phyloP scores from a whole-genome alignment of 92 coral and sea anemone species.

The Epizoanthus fatuus region DNA sequence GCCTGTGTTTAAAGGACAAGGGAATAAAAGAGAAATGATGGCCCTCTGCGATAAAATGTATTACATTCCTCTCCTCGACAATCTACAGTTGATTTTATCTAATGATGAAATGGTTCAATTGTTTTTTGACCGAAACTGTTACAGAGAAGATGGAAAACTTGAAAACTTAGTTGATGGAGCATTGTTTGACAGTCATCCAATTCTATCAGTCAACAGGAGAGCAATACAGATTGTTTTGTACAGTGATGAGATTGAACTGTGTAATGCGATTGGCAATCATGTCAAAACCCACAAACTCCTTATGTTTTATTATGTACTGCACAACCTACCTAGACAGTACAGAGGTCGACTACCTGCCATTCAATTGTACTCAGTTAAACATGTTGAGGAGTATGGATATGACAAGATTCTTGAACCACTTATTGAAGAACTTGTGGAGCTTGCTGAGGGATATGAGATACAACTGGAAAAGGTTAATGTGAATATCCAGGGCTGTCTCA shows the following conservation, averaged over 20 bases:
- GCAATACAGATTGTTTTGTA: conserved; percentile 54
- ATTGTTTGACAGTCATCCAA: not conserved
- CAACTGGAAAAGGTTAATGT: not conserved
- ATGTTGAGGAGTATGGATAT: conserved; percentile 57
- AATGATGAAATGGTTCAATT: conserved; percentile 21
- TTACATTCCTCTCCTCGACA: too few species aligned
- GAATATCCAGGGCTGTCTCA: not conserved
- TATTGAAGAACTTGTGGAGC: conserved; percentile 18
- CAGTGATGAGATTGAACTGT: conserved; percentile 70
- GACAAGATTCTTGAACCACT: conserved; percentile 52
- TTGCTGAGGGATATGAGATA: not conserved
- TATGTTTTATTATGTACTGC: conserved; percentile 58
- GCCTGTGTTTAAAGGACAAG: not conserved
- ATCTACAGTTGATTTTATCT: conserved; percentile 22
- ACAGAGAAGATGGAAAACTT: conserved; percentile 52
- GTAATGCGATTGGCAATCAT: conserved; percentile 69
- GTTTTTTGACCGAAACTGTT: conserved; percentile 11
- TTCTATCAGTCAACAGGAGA: too few species aligned
- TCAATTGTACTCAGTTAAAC: conserved; percentile 36
- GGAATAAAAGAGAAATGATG: not conserved
- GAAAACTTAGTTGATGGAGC: conserved; percentile 28
- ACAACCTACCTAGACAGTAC: conserved; percentile 52
- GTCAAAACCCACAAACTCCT: conserved; percentile 62
- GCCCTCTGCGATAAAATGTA: too few species aligned
- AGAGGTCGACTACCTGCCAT: conserved; percentile 47